Conservation (phyloP, 2,888 invertebrate species). For the Himalopsyche anomala region DNA sequence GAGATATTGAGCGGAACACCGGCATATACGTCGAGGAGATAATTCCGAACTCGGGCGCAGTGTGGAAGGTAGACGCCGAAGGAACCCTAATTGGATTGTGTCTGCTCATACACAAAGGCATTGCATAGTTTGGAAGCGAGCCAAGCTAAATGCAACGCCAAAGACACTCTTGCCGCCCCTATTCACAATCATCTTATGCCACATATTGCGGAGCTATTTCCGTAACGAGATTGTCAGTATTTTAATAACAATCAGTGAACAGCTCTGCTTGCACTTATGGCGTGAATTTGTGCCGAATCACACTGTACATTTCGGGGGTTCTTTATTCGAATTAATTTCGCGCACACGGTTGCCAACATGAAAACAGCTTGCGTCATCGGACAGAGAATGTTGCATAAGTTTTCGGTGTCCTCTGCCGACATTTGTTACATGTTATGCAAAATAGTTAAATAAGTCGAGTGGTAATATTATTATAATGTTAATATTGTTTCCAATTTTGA, state of each 20-base stretch:
- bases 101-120: neutral
- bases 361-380: no score
- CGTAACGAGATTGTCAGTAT: conserved; percentile 6
- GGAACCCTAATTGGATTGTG: conserved; percentile 11
- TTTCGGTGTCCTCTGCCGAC: no score
- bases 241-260: neutral
- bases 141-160: neutral
- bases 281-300: neutral
- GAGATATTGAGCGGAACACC: no score
- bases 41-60: neutral
- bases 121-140: conserved; percentile 13
- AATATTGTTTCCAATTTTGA: no score
- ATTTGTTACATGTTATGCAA: no score
- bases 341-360: no score
- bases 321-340: neutral
- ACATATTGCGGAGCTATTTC: conserved; percentile 26
- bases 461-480: no score
- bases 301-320: neutral
- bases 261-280: neutral
- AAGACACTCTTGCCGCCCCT: conserved; percentile 8
- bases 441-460: no score
- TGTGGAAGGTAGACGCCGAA: neutral
- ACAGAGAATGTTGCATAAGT: no score
- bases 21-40: neutral
- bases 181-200: conserved; percentile 4